These are phyloP conservation scores for Pogonomyrmex californicus DNA, from an alignment of 1,140 invertebrate genomes.

Conservation along the genomic window DNA sequence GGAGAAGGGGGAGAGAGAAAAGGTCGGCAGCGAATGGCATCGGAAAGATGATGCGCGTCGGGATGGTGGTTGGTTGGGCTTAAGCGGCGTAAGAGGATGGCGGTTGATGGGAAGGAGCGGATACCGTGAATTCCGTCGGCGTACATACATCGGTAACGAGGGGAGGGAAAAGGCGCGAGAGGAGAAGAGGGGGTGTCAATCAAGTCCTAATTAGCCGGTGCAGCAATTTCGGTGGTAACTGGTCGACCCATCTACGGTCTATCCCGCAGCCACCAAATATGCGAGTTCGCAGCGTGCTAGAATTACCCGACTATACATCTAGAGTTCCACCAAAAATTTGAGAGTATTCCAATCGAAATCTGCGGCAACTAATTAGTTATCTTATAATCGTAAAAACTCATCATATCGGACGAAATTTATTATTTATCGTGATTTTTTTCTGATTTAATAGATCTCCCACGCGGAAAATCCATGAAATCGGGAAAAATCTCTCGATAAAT, in stretches of 20 bases:
- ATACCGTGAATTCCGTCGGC: background rate
- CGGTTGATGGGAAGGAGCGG: background rate
- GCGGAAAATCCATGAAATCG: too few relatives aligned
- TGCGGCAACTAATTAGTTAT: background rate
- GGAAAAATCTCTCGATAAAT: too few relatives aligned
- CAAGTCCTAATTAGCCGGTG: conserved; percentile 82
- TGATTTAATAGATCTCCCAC: background rate
- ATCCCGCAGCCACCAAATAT: conserved; percentile 37
- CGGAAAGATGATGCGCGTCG: conserved; percentile 44
- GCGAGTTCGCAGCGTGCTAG: conserved; percentile 41
- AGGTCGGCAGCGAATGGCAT: conserved; percentile 35
- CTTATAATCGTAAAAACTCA: background rate
- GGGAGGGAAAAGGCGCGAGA: conserved; percentile 16
- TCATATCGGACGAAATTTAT: background rate
- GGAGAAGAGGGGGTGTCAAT: conserved; percentile 73
- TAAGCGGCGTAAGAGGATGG: conserved; percentile 18
- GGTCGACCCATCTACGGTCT: conserved; percentile 55
- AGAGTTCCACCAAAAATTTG: background rate
- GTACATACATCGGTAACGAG: background rate
- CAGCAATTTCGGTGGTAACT: conserved; percentile 67
- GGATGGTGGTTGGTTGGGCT: conserved; percentile 32
- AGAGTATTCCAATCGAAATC: background rate
- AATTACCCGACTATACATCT: background rate
- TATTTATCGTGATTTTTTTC: background rate
- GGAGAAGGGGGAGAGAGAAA: conserved; percentile 1